Base-by-base conservation (phyloP, 2,888 invertebrate species). In the Leucophenga maculata region DNA sequence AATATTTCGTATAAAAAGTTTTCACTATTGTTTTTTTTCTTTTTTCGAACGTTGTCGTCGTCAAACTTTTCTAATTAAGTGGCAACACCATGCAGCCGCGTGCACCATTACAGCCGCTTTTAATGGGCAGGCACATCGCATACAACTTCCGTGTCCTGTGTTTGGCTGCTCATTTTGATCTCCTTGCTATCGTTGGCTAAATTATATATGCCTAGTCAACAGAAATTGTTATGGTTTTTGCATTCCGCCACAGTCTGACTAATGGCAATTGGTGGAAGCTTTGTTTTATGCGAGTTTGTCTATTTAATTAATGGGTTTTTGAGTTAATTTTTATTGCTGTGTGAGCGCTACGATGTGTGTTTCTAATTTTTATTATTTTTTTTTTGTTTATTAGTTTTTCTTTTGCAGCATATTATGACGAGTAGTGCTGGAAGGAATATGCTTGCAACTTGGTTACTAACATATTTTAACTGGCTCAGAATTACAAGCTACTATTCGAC, bases 31-130 rank as follows among this genome's bases (percentile, higher is more conserved):
- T 57, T 57, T 57, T 31, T 57, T 26, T n/a, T 31, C 1, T 57
- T 57, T 22, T 20, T 22, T 48, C 16, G 1, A 48, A 79, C 75
- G 75, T 83, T 82, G 62, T 46, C 26, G 22, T 64, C 71, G 72
- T 78, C 79, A 75, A 81, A 81, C 81, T 81, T 81, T 81, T 81
- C 83, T 83, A 81, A 81, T 81, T 81, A 81, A 83, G 83, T 81
- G 78, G 80, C 83, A 81, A 78, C 76, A 78, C 74, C 69, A 32
- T 59, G 22, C 50, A 50, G 50, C 62, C 22, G n/a, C 9, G 55
- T 46, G 13, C 16, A 18, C 39, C 62, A 64, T 64, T 64, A 64
- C 22, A 46, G 48, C 46, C 22, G 62, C 48, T 18, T 64, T 64
- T 64, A 64, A 64, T 64, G 62, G 22, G 20, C 62, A n/a, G 39